Percentiles rank a stretch among this genome's conserved stretches.
Evolutionary conservation across 2,113 vertebrate genomes (phyloP).

Genomic region (Carassius carassius): DNA sequence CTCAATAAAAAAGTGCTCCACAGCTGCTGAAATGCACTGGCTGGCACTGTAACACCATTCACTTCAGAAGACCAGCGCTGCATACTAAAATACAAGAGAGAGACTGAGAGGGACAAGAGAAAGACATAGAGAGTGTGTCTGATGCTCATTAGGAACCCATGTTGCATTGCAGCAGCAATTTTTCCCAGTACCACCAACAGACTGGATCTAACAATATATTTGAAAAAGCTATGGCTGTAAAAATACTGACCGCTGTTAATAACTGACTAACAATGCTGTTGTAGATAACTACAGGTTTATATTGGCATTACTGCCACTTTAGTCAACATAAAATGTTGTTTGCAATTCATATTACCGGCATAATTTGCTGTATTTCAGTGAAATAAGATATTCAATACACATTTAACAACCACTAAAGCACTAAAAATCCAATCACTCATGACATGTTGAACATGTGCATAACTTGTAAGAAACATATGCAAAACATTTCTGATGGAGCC

Average conservation of each 20-base stretch:
- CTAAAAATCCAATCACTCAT: background rate
- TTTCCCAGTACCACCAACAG: background rate
- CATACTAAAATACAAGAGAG: slow-evolving; percentile 28
- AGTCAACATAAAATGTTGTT: background rate
- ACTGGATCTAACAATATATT: background rate
- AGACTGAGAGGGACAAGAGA: background rate
- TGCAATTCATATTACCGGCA: background rate
- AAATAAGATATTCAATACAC: background rate
- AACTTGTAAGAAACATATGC: background rate
- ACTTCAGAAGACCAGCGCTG: slow-evolving; percentile 4
- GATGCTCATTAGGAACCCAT: slow-evolving; percentile 19
- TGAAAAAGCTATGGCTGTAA: background rate
- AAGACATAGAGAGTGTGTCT: background rate
- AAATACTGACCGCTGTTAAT: background rate
- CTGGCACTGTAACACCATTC: slow-evolving; percentile 25
- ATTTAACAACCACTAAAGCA: background rate
- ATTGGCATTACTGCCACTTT: background rate
- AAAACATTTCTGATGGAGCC: background rate
- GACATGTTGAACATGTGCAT: background rate
- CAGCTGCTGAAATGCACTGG: slow-evolving; percentile 24
- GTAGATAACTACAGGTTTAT: background rate
- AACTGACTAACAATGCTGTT: background rate
- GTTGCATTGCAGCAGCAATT: background rate
- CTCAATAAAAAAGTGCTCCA: slow-evolving; percentile 30
- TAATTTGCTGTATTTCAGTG: background rate